A percentile compares a stretch with the other conserved stretches of the same genome.
These are phyloP conservation scores for Paramuricea clavata DNA, from an alignment of 92 coral and sea anemone genomes.

Conservation along the genomic window DNA sequence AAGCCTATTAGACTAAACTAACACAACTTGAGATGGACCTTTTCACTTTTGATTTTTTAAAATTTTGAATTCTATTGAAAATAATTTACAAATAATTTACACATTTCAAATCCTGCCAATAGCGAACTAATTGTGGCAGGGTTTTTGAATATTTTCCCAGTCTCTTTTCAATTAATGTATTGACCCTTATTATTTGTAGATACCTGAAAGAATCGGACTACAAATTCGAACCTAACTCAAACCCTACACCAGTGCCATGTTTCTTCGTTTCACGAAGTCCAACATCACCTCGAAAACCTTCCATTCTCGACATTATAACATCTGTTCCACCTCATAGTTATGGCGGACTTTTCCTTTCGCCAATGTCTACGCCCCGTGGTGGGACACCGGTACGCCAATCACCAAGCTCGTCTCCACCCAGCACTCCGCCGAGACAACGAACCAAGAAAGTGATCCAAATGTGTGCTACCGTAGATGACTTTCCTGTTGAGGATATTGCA, in stretches of 20 bases:
- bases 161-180: too few relatives aligned
- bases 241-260: constrained; percentile 89
- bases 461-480: constrained; percentile 36
- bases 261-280: constrained; percentile 83
- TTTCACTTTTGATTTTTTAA: too few relatives aligned
- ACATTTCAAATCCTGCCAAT: too few relatives aligned
- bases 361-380: constrained; percentile 76
- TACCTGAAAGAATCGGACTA: constrained; percentile 77
- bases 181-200: constrained; percentile 63
- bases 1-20: too few relatives aligned
- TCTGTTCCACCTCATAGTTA: constrained; percentile 87
- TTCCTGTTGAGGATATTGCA: constrained; percentile 29
- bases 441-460: constrained; percentile 32
- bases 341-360: constrained; percentile 89
- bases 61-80: too few relatives aligned
- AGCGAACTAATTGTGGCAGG: too few relatives aligned
- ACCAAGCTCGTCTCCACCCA: constrained; percentile 31
- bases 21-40: too few relatives aligned
- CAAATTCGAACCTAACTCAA: constrained; percentile 79
- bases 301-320: constrained; percentile 84
- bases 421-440: constrained; percentile 23
- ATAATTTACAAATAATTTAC: too few relatives aligned
- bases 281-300: constrained; percentile 70
- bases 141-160: too few relatives aligned
- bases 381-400: constrained; percentile 42